Evolutionary conservation across 2,888 invertebrate species (phyloP), one percentile per base, ranked within the genome.

Genomic region (Eristalis intricaria): DNA sequence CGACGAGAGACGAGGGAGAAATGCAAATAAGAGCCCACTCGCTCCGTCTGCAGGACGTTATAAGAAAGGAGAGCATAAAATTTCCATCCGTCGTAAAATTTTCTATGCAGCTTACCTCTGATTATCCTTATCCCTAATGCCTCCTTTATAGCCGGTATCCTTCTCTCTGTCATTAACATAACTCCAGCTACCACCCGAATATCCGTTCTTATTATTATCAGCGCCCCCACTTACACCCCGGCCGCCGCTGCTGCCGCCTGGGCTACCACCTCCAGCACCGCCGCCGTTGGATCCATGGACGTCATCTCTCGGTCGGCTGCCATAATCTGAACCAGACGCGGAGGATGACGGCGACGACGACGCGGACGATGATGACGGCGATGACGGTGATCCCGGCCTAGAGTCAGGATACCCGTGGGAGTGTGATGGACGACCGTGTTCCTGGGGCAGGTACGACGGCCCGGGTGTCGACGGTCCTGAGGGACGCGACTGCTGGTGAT

Each of bases 61-160:
- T 64, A 50, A 43, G 58, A 77, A 81, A 82, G 73, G 43, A 50
- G 78, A 74, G 65, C 69, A 86, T 69, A 71, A 83, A 82, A 63
- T 74, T 43, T 75, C 70, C 66, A 84, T 80, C 73, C 71, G 69
- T 73, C 87, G 76, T 87, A 84, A 87, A 87, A 87, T 88, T 85
- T 84, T 76, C 88, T 83, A 90, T 90, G 89, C 89, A 90, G 90
- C 91, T 91, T 91, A 91, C 91, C 91, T 91, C 89, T 91, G 90
- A 61, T 89, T 90, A 75, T 91, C 90, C 84, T 90, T 90, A 83
- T 90, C 90, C 84, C 89, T 88, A 79, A 89, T 87, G 82, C 75
- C 87, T 78, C 88, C 85, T 76, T 87, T 89, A 87, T 89, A 88
- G 84, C 81, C 73, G 73, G 87, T 79, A 89, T 89, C 76, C 88